Base-by-base conservation (phyloP, 2,888 invertebrate genomes). In the Aspidiotus destructor region DNA sequence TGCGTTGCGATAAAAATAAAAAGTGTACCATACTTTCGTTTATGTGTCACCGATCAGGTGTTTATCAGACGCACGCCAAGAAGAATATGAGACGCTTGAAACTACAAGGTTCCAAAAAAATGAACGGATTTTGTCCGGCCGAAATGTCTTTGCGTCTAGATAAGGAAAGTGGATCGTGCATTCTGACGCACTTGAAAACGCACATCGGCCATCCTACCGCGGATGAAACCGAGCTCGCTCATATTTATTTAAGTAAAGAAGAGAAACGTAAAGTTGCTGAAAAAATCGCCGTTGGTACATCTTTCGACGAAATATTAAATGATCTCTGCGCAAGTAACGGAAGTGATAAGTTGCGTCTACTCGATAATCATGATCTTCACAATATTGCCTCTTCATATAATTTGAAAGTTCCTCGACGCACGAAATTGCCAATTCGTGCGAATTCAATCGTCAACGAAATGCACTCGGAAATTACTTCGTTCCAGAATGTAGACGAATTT, bases 151-250 rank as follows among this genome's bases (percentile, higher is more conserved):
- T 61, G 15, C 15, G 16, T 15, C 42, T 16, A 40, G 9, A 61
- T 40, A 61, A 42, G 15, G 15, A 8, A 16, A 61, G 6, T 17
- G 61, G 61, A 8, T 8, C 7, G 8, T 61, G 61, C 42, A 8
- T 11, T 15, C n/a, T 17, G 11, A 15, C 42, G 15, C 42, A 61
- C 48, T 15, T 61, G 8, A 41, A 41, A n/a, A 61, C 61, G 41
- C 61, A 61, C 16, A 10, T 61, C 15, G 61, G 61, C 10, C 61
- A 61, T 17, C n/a, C 16, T 10, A 44, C 42, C 13, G 16, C 28
- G 42, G 61, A 61, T 44, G 61, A 61, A 41, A 41, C 42, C 11
- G 61, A 61, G 7, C 61, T 61, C 7, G 61, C 61, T n/a, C 61
- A 61, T 42, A 42, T 61, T n/a, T 61, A 61, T 48, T 48, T 61